Base-by-base conservation (phyloP, 2,797 vertebrate species). In the Neoniphon sammara region DNA sequence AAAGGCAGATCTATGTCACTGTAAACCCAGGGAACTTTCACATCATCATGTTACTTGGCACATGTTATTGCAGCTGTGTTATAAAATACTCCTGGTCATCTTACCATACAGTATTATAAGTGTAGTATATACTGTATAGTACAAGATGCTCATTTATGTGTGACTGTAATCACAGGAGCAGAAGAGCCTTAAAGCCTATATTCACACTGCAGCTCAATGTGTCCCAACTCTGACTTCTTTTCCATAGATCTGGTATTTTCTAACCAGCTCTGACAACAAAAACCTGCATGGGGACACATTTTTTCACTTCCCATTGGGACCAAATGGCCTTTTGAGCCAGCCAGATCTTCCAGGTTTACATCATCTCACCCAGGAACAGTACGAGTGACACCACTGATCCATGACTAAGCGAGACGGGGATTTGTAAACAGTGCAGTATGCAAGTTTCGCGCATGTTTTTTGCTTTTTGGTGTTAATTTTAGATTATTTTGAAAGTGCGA, bases 41-140 rank as follows among this genome's bases (percentile, higher is more conserved):
- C 52, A 59, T 64, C 27, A 46, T 36, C 77, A 74, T 62, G 30
- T 57, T 34, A 27, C 7, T 23, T 8, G 20, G 2, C 34, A 66
- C 7, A 14, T 61, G 68, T 12, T 25, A 27, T 1, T 55, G n/a
- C 3, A 21, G 3, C 39, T 62, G 39, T 56, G 27, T 42, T 7
- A 9, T 17, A 42, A 57, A 18, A n/a, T 1, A 5, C 4, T 0
- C 10, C 30, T 58, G 0, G 4, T 11, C 0, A 53, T 47, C 6
- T n/a, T 20, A 2, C 25, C 18, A 8, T 11, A 6, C 12, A 11
- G n/a, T 20, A 15, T 17, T 36, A n/a, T n/a, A n/a, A 47, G 46
- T 47, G 15, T 47, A 7, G 31, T 47, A 18, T n/a, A n/a, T n/a
- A 17, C 15, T 47, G 31, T 34, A 34, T 47, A 14, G 18, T 47